Evolutionary conservation across 2,888 invertebrate genomes (phyloP), one percentile per base, ranked within the genome.

Genomic region (Cryptus viduatorius): DNA sequence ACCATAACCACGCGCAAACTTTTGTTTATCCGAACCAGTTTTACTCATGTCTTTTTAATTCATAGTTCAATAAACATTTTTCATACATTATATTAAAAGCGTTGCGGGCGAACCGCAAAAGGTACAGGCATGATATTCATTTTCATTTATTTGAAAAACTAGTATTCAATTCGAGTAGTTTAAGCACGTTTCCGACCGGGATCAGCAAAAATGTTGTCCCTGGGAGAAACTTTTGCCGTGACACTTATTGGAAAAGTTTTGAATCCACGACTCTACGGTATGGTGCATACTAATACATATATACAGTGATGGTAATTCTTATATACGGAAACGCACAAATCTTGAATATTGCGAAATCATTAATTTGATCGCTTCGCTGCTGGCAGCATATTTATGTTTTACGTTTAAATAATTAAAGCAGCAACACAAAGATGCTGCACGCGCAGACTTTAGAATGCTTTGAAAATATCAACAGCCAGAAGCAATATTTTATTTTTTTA

Each of bases 211-310:
- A 50, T 16, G 69, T 29, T 24, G 24, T 75, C 53, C 67, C 19
- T 64, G 10, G 61, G 42, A 61, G 75, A 73, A 79, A 80, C 73
- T 77, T 37, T 77, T 48, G 42, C 72, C 29, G 56, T 53, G 85
- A 85, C 79, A 72, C 61, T 83, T 85, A 85, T 85, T 85, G 77
- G 65, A 44, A 80, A 85, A 85, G 82, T 85, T 85, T 82, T 46
- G 65, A 67, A 79, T 56, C 37, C 65, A 24, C 53, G 53, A 65
- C 31, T 65, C 29, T 53, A 79, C 72, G 44, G 44, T 64, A 48
- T 12, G 14, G 65, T 46, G 29, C 50, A 31, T 53, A 65, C n/a
- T 53, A 4, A 29, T 79, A 50, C 48, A 37, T 19, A 53, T 53
- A 19, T 53, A 53, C 19, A n/a, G 50, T 50, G 53, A 53, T 16